These are phyloP conservation scores for Drosophila glabriapex DNA, from an alignment of 2,888 invertebrate species.

Conservation along the genomic window DNA sequence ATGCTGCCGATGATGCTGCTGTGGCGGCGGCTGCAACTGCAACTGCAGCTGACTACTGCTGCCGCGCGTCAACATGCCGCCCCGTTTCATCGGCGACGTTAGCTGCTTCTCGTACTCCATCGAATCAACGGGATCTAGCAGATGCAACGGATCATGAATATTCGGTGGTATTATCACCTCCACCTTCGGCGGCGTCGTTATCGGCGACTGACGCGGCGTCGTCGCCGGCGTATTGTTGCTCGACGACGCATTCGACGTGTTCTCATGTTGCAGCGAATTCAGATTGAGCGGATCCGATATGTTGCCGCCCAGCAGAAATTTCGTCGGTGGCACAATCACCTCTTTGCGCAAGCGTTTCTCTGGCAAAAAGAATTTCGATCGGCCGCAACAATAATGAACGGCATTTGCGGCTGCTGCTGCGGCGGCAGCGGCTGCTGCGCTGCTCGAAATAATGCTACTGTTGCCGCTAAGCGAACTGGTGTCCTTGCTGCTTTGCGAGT, in stretches of 20 bases:
- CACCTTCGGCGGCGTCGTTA: conserved; percentile 88
- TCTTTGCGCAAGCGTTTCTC: conserved; percentile 91
- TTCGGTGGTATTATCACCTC: conserved; percentile 97
- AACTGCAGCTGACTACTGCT: conserved; percentile 59
- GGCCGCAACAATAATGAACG: conserved; percentile 82
- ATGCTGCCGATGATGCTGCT: conserved; percentile 85
- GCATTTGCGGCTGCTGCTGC: conserved; percentile 52
- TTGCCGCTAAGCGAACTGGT: conserved; percentile 70
- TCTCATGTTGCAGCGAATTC: conserved; percentile 94
- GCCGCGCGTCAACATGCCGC: conserved; percentile 70
- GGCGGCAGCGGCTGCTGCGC: conserved; percentile 53
- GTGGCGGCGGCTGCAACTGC: conserved; percentile 53
- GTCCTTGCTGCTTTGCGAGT: conserved; percentile 69
- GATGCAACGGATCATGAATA: conserved; percentile 95
- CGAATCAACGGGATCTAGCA: conserved; percentile 92
- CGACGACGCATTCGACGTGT: conserved; percentile 88
- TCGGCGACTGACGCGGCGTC: conserved; percentile 91
- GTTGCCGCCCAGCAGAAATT: conserved; percentile 96
- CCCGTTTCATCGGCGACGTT: conserved; percentile 89
- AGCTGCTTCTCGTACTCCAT: conserved; percentile 93
- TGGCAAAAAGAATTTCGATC: conserved; percentile 90
- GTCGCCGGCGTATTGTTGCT: conserved; percentile 91
- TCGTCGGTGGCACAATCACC: conserved; percentile 94
- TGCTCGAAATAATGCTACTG: conserved; percentile 73
- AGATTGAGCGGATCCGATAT: conserved; percentile 97